Evolutionary conservation across 2,888 invertebrate species (phyloP), one percentile per base, ranked within the genome.

Genomic region (Galerucella nymphaeae): DNA sequence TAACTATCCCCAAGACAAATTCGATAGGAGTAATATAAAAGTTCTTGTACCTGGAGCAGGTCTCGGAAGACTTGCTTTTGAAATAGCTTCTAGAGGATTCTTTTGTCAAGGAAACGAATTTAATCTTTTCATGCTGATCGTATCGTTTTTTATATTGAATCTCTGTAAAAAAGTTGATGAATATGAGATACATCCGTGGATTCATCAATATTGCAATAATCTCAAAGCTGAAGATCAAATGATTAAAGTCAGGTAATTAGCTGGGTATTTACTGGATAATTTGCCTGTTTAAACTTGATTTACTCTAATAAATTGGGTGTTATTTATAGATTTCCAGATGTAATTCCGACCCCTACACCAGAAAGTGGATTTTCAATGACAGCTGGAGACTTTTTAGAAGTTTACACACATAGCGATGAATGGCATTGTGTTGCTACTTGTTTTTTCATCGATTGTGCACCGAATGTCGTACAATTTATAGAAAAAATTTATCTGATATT

Each of bases 361-460:
- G 89, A 90, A 2, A 90, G 88, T 6, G 88, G 92, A 83, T 96
- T 99, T 87, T 96, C 96, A 4, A 99, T 99, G 94, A 94, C 95
- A 0, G 99, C 98, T 14, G 99, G 99, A 0, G 98, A 99, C 85
- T 99, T 99, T 84, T 88, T 97, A 16, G 96, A 98, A 89, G 96
- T 97, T 10, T 94, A 94, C 84, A 91, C 89, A 1, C 90, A 90
- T 55, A 82, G 87, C 58, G 91, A 93, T 75, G 90, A 91, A 66
- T 98, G 97, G 94, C 92, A 97, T 83, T 97, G 96, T 84, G 93
- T 99, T 0, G 95, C 96, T 0, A 97, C 98, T 0, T 98, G 98
- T 80, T 99, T 99, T 88, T 99, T 99, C 86, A 95, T 99, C 70
- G 99, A 99, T 87, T 99, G 99, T 82, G 98, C 98, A 0, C 95